Percentiles rank a stretch among this genome's conserved stretches.
phyloP scores from a whole-genome alignment of 2,797 vertebrate genomes.

The Pitangus sulphuratus region DNA sequence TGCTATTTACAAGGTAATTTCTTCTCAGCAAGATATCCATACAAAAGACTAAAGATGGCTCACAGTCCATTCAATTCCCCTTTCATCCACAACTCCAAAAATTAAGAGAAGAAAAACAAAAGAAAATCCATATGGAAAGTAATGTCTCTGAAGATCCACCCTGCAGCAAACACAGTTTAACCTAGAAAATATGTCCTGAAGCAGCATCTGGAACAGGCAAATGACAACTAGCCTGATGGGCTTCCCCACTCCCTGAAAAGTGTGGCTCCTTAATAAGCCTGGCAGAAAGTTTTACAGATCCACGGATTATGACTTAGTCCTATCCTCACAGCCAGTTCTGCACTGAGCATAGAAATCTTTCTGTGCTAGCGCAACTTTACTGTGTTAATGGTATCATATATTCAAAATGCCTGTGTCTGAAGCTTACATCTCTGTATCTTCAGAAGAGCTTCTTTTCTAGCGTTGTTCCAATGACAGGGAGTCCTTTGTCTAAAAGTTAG shows the following conservation, averaged over 20 bases:
- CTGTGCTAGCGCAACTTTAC: neutral
- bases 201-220: neutral
- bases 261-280: neutral
- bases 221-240: neutral
- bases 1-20: neutral
- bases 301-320: accelerated
- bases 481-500: neutral
- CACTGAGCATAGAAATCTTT: neutral
- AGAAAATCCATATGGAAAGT: neutral
- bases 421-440: neutral
- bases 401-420: neutral
- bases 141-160: neutral
- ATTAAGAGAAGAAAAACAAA: neutral
- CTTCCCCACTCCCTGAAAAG: accelerated
- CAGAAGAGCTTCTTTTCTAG: neutral
- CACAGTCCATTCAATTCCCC: neutral
- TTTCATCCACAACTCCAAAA: neutral
- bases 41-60: neutral
- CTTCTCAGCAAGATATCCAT: neutral
- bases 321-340: neutral
- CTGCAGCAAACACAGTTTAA: neutral
- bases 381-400: neutral
- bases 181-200: neutral
- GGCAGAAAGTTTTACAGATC: neutral
- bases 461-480: neutral